Conservation (phyloP, 2,113 vertebrate species). For the Planiliza haematocheilus region DNA sequence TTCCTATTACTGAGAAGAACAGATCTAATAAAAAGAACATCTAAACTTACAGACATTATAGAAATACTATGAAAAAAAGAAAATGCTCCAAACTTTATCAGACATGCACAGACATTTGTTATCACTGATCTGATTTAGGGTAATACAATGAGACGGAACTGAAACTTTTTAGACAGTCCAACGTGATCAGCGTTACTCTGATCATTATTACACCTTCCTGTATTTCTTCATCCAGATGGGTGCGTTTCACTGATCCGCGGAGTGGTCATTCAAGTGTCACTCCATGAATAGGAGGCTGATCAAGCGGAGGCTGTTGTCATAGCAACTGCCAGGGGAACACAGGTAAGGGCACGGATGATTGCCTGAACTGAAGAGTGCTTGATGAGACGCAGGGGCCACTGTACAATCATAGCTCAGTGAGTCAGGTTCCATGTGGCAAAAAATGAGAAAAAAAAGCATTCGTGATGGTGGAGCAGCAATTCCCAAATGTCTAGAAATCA, state of each 20-base stretch:
- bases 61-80: too few species aligned
- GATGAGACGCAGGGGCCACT: conserved; percentile 74
- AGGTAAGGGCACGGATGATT: conserved; percentile 82
- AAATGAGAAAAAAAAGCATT: conserved; percentile 6
- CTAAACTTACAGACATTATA: too few species aligned
- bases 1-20: too few species aligned
- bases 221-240: conserved; percentile 68
- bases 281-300: conserved; percentile 80
- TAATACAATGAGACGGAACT: conserved; percentile 9
- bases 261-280: conserved; percentile 82
- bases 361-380: conserved; percentile 79
- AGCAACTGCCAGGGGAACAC: conserved; percentile 76
- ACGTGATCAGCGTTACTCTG: conserved; percentile 41
- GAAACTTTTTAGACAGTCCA: conserved; percentile 40
- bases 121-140: conserved; percentile 29
- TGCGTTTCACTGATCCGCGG: conserved; percentile 74
- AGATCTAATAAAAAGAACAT: too few species aligned
- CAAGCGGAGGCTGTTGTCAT: conserved; percentile 81
- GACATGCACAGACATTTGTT: conserved; percentile 27
- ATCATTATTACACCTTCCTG: conserved; percentile 49
- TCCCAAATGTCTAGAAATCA: conserved; percentile 62
- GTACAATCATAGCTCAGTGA: conserved; percentile 72
- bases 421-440: conserved; percentile 47
- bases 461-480: conserved; percentile 29
- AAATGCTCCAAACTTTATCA: too few species aligned